phyloP scores from a whole-genome alignment of 2,797 vertebrate species.

The Cryptoblepharus egeriae region DNA sequence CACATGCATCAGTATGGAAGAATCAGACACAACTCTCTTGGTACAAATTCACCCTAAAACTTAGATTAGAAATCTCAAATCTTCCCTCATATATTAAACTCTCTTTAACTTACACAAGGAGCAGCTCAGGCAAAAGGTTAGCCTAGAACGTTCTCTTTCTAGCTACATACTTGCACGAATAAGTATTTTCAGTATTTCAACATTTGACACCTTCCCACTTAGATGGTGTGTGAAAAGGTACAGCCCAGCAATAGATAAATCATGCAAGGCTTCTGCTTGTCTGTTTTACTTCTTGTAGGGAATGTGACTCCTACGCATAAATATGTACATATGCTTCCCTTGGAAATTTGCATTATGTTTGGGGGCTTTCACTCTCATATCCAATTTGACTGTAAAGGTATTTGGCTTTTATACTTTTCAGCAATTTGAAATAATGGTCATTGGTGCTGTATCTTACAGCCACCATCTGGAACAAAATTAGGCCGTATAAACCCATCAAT shows the following conservation, averaged over 20 bases:
- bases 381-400: too few relatives aligned
- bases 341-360: too few relatives aligned
- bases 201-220: background rate
- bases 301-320: background rate
- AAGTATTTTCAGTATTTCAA: background rate
- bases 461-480: background rate
- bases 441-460: too few relatives aligned
- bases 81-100: background rate
- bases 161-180: background rate
- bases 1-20: too few relatives aligned
- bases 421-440: background rate
- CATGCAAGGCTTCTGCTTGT: background rate
- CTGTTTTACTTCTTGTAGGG: background rate
- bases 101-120: too few relatives aligned
- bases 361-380: background rate
- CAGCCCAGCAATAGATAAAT: background rate
- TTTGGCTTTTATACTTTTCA: background rate
- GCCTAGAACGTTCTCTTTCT: background rate
- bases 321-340: too few relatives aligned
- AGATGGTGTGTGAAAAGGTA: background rate
- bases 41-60: background rate
- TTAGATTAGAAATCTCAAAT: background rate
- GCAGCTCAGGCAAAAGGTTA: background rate
- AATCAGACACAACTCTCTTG: background rate
- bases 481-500: background rate